Evolutionary conservation across 1,140 invertebrate genomes (phyloP), one percentile per base, ranked within the genome.

Genomic region (Zeugodacus cucurbitae): DNA sequence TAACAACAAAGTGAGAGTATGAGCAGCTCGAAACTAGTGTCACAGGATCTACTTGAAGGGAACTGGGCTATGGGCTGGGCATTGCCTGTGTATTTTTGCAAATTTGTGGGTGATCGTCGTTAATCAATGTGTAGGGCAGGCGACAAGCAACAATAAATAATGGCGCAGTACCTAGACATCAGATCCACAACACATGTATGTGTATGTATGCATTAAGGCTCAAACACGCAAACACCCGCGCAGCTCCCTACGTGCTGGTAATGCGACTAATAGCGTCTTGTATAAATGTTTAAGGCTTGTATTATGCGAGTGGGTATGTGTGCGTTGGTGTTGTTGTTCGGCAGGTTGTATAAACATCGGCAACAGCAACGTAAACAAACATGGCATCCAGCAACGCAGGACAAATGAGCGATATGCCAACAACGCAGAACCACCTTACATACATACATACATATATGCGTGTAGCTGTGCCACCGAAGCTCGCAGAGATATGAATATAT

Each of bases 131-230:
- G 74, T 82, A 82, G 41, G 44, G 74, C 74, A 82, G 74, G 74
- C 74, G 74, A 82, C 74, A 82, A 82, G 74, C 41, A 82, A 82
- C 41, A 82, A 82, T 82, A 82, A 82, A 82, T 82, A 82, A 82
- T 82, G 26, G 74, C 26, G 41, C 17, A 26, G 26, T 41, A 82
- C 8, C 20, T 48, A 82, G 74, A 37, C 74, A 82, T 82, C 22
- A 82, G n/a, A 2, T 48, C 41, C n/a, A 14, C 74, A 82, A 82
- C 34, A n/a, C 14, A 41, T 34, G 22, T 37, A n/a, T 34, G 11
- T 44, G n/a, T n/a, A n/a, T n/a, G n/a, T n/a, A n/a, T n/a, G 37
- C 64, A 34, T 67, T 17, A 1, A 48, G 34, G 22, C 58, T 26
- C 22, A 22, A 22, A 34, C 29, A 41, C 37, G 44, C 26, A 29